Base-by-base conservation (phyloP, 1,140 invertebrate species). In the Nilaparvata lugens region DNA sequence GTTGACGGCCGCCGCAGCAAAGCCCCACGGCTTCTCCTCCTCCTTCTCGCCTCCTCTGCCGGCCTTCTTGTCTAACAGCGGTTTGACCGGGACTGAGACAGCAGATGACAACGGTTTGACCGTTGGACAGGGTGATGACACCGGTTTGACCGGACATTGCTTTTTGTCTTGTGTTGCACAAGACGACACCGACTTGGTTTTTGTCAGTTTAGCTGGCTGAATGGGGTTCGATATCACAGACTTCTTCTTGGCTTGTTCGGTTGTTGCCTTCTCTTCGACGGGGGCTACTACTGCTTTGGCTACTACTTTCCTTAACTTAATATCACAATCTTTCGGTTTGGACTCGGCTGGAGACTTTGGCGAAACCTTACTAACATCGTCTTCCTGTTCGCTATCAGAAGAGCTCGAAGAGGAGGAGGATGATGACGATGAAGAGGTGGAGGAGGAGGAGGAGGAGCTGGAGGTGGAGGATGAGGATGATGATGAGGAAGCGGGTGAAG, bases 21-120 rank as follows among this genome's bases (percentile, higher is more conserved):
- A 90, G 0, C 87, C 88, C 88, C 88, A 90, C 13, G 82, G 81
- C 60, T 79, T 78, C 28, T 85, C 79, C 54, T 81, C 76, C 59
- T n/a, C 11, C 45, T 18, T 16, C 21, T 48, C 18, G 16, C 16
- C 16, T 4, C 16, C 16, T 48, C 21, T 48, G 16, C 45, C 9
- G 7, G 11, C 16, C 14, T 9, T n/a, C n/a, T 40, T 40, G 9
- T 9, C 9, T n/a, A n/a, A n/a, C n/a, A n/a, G n/a, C n/a, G n/a
- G n/a, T n/a, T n/a, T n/a, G n/a, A n/a, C n/a, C n/a, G n/a, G n/a
- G n/a, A n/a, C n/a, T n/a, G n/a, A 1, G 31, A 6, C 7, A 35
- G 31, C 31, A 6, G 31, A 35, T 11, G 13, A 6, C 31, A 35
- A 35, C 9, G 31, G 31, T 35, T n/a, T n/a, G n/a, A n/a, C n/a